A percentile compares a stretch with the other conserved stretches of the same genome.
Conservation (phyloP, 2,113 vertebrate genomes). For the Grantiella picta region DNA sequence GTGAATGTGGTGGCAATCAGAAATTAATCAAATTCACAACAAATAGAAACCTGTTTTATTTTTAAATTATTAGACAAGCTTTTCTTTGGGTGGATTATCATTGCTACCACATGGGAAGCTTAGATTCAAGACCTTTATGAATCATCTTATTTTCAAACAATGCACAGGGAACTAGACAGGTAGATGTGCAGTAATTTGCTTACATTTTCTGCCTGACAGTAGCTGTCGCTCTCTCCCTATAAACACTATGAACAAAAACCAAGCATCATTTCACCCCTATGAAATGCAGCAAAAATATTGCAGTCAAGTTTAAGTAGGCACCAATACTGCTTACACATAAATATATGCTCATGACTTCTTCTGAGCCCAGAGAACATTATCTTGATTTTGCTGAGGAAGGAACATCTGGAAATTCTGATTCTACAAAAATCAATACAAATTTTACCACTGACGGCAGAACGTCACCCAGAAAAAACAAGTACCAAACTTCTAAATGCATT, state of each 20-base stretch:
- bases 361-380: background rate
- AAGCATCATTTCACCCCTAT: background rate
- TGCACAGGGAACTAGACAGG: background rate
- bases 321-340: background rate
- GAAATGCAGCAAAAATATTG: background rate
- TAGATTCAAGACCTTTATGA: background rate
- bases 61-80: background rate
- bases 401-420: background rate
- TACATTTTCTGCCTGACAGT: background rate
- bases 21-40: background rate
- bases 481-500: background rate
- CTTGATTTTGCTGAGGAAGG: background rate
- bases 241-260: background rate
- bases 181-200: background rate
- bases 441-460: background rate
- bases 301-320: background rate
- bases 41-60: background rate
- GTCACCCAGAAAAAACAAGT: background rate
- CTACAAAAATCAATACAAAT: constrained; percentile 5
- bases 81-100: background rate
- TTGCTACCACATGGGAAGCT: background rate
- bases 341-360: background rate
- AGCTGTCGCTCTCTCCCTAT: background rate
- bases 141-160: background rate
- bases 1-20: background rate